Percentiles rank a stretch among this genome's conserved stretches.
phyloP scores from a whole-genome alignment of 2,888 invertebrate species.

The Hemicrepidius hirtus region DNA sequence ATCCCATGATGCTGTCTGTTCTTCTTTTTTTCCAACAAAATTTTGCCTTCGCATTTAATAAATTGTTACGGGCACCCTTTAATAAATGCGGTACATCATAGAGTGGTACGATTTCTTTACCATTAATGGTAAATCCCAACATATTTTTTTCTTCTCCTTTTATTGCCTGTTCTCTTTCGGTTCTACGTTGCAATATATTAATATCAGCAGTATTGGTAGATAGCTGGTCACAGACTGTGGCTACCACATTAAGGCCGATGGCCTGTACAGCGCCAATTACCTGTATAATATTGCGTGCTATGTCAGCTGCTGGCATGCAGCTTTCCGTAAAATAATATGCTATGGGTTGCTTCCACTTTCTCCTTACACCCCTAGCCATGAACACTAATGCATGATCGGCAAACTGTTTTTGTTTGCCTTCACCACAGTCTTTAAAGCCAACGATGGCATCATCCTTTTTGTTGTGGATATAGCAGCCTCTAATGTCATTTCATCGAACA shows the following conservation, averaged over 20 bases:
- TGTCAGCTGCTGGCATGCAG: slow-evolving; percentile 20
- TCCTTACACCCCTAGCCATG: slow-evolving; percentile 53
- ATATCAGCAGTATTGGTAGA: neutral
- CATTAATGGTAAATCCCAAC: too few species aligned
- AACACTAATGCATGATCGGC: slow-evolving; percentile 60
- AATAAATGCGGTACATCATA: slow-evolving; percentile 37
- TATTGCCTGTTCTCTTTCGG: too few species aligned
- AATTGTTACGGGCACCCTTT: slow-evolving; percentile 46
- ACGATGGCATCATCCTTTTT: slow-evolving; percentile 51
- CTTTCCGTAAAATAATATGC: slow-evolving; percentile 45
- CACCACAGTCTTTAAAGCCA: slow-evolving; percentile 56
- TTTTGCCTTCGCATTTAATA: neutral
- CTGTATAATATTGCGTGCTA: slow-evolving; percentile 15
- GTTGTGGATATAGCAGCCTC: slow-evolving; percentile 47
- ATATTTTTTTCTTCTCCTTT: too few species aligned
- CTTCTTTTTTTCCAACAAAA: slow-evolving; percentile 3
- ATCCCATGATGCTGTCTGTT: neutral
- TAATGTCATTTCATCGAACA: slow-evolving; percentile 56
- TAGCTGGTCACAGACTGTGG: slow-evolving; percentile 14
- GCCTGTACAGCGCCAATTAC: slow-evolving; percentile 11
- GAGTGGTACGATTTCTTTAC: too few species aligned
- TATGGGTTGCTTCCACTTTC: slow-evolving; percentile 50
- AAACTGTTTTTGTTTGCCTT: slow-evolving; percentile 48
- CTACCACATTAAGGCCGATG: slow-evolving; percentile 1
- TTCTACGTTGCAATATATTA: too few species aligned